Evolutionary conservation across 1,140 invertebrate genomes (phyloP).

Genomic region (Sarcophaga peregrina): DNA sequence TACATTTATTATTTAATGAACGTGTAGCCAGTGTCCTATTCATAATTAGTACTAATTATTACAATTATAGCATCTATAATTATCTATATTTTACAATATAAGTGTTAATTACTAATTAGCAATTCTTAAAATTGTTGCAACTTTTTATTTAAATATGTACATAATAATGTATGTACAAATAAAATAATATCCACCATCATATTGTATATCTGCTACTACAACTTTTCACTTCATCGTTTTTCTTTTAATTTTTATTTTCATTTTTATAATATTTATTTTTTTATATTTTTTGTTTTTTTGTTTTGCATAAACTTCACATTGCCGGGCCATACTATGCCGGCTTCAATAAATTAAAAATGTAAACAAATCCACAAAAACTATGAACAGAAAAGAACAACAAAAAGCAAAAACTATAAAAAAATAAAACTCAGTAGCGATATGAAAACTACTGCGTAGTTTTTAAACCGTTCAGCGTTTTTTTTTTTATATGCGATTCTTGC

Average conservation of each 20-base stretch:
- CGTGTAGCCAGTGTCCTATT: background rate
- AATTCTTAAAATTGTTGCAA: background rate
- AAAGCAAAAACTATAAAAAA: background rate
- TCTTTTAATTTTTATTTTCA: too few relatives aligned
- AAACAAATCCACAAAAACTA: slow-evolving; percentile 15
- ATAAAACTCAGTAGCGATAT: background rate
- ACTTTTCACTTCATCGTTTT: too few relatives aligned
- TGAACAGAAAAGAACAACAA: background rate
- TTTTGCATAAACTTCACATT: slow-evolving; percentile 9
- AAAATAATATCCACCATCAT: background rate
- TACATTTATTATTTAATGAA: too few relatives aligned
- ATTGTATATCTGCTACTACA: too few relatives aligned
- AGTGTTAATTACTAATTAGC: slow-evolving; percentile 7
- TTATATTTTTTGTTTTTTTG: too few relatives aligned
- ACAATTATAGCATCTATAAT: background rate
- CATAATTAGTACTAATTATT: slow-evolving; percentile 6
- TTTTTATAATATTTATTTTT: background rate
- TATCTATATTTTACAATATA: background rate
- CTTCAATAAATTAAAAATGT: slow-evolving; percentile 18
- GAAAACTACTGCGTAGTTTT: slow-evolving; percentile 38
- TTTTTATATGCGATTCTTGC: slow-evolving; percentile 9
- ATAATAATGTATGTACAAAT: background rate
- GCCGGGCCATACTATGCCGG: background rate
- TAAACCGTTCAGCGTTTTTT: background rate
- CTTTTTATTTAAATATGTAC: background rate